Conservation (phyloP, 1,140 invertebrate species). For the Battus philenor region DNA sequence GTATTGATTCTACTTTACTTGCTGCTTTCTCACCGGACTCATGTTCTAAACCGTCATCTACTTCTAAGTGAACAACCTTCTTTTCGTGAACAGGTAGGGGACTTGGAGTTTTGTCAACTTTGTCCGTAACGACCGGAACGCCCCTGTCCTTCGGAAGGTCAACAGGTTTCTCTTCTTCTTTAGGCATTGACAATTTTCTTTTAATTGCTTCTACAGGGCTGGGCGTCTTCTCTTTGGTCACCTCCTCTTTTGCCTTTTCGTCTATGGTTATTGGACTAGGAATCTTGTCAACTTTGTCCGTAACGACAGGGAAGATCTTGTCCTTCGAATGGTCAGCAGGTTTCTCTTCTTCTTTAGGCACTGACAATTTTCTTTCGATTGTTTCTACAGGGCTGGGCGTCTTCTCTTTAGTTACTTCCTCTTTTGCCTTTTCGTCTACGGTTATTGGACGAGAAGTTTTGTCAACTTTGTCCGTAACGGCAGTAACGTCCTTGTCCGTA, state of each 20-base stretch:
- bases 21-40: no score
- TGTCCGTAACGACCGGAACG: not conserved
- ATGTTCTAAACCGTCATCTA: no score
- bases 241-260: not conserved
- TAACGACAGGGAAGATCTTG: not conserved
- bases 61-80: no score
- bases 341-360: not conserved
- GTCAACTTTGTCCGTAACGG: not conserved
- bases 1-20: slow-evolving; percentile 29
- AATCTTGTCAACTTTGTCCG: not conserved
- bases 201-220: not conserved
- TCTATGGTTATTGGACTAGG: not conserved
- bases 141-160: not conserved
- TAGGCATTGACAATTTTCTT: not conserved
- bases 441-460: not conserved
- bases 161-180: not conserved
- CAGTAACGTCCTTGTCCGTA: not conserved
- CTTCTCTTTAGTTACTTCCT: slow-evolving; percentile 6
- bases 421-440: not conserved
- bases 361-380: not conserved
- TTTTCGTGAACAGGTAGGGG: not conserved
- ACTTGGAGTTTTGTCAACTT: not conserved
- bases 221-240: slow-evolving; percentile 13
- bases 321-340: not conserved
- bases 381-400: slow-evolving; percentile 15